These are phyloP conservation scores for Diglossa cyanea DNA, from an alignment of 2,797 vertebrate species.

Conservation along the genomic window DNA sequence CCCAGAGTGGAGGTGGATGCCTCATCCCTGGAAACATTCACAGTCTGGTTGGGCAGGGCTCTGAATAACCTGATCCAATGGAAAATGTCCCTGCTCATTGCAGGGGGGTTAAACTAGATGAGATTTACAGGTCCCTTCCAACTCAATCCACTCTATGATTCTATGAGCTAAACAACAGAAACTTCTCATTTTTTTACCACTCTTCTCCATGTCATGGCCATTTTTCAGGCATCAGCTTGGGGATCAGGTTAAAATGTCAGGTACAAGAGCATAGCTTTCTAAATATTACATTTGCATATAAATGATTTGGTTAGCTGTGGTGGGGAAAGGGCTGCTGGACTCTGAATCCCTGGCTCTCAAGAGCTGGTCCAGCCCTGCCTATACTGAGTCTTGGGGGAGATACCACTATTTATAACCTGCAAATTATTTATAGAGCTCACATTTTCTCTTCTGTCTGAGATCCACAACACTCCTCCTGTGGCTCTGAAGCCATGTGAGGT, in stretches of 20 bases:
- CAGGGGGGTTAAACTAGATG: not conserved
- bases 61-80: not conserved
- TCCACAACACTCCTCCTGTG: fast-evolving
- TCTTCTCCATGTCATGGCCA: not conserved
- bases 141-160: not conserved
- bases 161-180: not conserved
- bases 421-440: not conserved
- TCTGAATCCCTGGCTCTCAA: not conserved
- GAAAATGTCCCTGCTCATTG: not conserved
- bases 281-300: not conserved
- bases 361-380: not conserved
- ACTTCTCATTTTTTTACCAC: not conserved
- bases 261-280: not conserved
- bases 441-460: not conserved
- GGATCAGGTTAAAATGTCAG: not conserved
- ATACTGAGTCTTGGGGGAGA: not conserved
- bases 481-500: not conserved
- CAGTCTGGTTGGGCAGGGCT: not conserved
- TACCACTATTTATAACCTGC: not conserved
- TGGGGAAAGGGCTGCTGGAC: not conserved
- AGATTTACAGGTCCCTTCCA: not conserved
- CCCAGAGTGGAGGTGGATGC: not conserved
- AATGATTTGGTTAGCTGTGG: not conserved
- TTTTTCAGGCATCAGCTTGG: not conserved
- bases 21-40: not conserved